Conservation (phyloP, 2,797 vertebrate species). For the Phrynocephalus guinanensis region DNA sequence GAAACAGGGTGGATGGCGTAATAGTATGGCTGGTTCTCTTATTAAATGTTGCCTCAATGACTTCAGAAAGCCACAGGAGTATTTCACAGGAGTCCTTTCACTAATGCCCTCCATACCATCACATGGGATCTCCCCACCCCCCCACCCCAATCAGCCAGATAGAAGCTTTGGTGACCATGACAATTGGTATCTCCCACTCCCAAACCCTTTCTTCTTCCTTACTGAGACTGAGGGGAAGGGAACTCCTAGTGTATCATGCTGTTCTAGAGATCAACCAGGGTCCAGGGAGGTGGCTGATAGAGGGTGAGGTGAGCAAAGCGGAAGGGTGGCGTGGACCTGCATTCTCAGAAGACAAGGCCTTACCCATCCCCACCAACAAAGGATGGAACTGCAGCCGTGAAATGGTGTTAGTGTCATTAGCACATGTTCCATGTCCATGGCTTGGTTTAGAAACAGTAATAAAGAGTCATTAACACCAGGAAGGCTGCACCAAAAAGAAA, state of each 20-base stretch:
- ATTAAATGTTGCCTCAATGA: not conserved
- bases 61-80: not conserved
- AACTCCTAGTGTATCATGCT: not conserved
- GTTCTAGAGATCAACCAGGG: not conserved
- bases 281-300: not conserved
- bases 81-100: not conserved
- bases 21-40: not conserved
- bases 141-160: not conserved
- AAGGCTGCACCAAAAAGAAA: not conserved
- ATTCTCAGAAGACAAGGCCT: not conserved
- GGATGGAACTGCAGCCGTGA: not conserved
- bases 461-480: not conserved
- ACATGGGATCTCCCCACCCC: not conserved
- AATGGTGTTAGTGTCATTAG: slow-evolving; percentile 1
- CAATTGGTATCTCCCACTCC: not conserved
- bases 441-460: not conserved
- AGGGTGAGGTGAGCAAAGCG: not conserved
- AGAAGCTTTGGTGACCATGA: too few species aligned
- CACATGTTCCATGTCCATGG: not conserved
- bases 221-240: not conserved
- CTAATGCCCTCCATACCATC: not conserved
- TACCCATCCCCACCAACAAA: not conserved
- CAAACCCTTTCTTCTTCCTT: not conserved
- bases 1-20: not conserved
- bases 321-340: not conserved